phyloP scores from a whole-genome alignment of 2,888 invertebrate species.

The Cosmopolites sordidus region DNA sequence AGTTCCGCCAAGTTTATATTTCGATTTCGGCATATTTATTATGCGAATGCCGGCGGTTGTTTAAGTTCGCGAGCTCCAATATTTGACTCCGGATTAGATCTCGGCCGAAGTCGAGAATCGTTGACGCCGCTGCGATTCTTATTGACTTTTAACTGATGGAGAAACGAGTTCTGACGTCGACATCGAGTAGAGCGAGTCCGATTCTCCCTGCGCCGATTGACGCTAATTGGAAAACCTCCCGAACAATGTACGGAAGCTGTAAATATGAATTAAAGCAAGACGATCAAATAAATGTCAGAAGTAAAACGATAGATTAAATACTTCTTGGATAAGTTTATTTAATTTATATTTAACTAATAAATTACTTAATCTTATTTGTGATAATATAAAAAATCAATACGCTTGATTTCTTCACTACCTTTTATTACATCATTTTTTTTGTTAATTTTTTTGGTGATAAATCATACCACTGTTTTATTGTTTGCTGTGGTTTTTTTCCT shows the following conservation, averaged over 20 bases:
- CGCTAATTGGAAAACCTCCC: not conserved
- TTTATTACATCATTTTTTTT: no score
- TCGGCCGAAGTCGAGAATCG: conserved; percentile 23
- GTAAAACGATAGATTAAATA: no score
- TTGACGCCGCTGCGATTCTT: conserved; percentile 22
- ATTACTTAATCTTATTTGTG: no score
- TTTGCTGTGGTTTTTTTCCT: no score
- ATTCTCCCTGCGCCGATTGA: not conserved
- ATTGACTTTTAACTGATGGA: conserved; percentile 19
- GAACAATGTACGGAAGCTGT: not conserved
- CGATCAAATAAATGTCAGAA: not conserved
- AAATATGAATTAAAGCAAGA: not conserved
- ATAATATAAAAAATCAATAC: no score
- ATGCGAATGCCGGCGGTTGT: conserved; percentile 24
- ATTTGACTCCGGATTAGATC: conserved; percentile 29
- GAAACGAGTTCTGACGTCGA: not conserved
- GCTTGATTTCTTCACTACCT: no score
- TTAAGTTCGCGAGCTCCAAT: conserved; percentile 31
- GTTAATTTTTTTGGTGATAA: no score
- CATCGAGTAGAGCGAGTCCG: not conserved
- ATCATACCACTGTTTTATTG: no score
- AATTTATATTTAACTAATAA: no score
- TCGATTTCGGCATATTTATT: conserved; percentile 28
- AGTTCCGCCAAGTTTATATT: conserved; percentile 25
- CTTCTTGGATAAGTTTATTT: no score